Conservation (phyloP, 1,140 invertebrate species). For the Helicoverpa armigera region DNA sequence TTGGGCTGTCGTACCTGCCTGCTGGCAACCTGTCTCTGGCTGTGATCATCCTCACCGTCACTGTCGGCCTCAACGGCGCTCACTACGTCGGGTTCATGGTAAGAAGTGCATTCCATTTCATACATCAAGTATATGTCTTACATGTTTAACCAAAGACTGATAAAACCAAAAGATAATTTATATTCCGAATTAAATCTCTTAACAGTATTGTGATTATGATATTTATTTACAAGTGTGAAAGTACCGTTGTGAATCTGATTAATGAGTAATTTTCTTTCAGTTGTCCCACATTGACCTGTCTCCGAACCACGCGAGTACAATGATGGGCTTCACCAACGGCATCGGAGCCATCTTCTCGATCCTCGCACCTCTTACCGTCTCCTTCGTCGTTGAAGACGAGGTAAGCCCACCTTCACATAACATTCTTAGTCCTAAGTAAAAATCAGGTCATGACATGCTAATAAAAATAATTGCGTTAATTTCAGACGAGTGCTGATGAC, state of each 20-base stretch:
- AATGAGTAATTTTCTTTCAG: conserved; percentile 53
- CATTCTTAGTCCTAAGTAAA: too few species aligned
- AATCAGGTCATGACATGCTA: neutral
- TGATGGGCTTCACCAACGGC: conserved; percentile 91
- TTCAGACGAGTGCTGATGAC: conserved; percentile 82
- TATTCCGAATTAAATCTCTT: too few species aligned
- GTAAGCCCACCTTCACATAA: conserved; percentile 22
- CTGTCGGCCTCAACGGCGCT: conserved; percentile 92
- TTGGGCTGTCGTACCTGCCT: conserved; percentile 88
- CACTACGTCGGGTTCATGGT: conserved; percentile 89
- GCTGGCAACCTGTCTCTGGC: conserved; percentile 84
- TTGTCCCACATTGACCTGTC: conserved; percentile 91
- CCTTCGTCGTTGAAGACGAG: conserved; percentile 58
- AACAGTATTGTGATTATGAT: neutral
- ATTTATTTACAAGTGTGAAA: neutral
- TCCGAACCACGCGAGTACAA: conserved; percentile 88
- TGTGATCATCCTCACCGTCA: conserved; percentile 88
- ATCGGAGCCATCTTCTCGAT: conserved; percentile 87
- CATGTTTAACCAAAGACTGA: too few species aligned
- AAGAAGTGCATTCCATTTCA: too few species aligned
- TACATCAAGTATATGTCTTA: too few species aligned
- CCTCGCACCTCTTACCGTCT: conserved; percentile 59
- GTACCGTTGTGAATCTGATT: neutral
- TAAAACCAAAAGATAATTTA: too few species aligned
- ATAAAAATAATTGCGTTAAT: conserved; percentile 31